Base-by-base conservation (phyloP, 2,797 vertebrate species). In the Yasuhikotakia modesta region DNA sequence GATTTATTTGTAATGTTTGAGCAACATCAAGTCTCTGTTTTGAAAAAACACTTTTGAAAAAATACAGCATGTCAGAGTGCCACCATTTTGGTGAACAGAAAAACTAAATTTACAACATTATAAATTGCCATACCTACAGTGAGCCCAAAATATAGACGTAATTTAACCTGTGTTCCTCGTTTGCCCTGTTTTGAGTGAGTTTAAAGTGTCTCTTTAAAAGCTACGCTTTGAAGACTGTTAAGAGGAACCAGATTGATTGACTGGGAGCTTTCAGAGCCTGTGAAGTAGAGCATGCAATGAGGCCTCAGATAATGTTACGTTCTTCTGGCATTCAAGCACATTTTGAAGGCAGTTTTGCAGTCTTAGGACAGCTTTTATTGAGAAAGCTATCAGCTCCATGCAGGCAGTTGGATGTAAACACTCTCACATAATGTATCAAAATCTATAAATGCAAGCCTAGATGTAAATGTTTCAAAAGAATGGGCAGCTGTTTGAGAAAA, bases 281-380 rank as follows among this genome's bases (percentile, higher is more conserved):
- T 84, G 83, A 67, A 82, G 70, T 16, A 19, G 74, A 76, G 82
- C 64, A 3, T 78, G 79, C 69, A 79, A 65, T 57, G 81, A 82
- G 81, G 75, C 70, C 84, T 81, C 63, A 86, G 86, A 89, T 86
- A 86, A 80, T 85, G 24, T 16, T 30, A n/a, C 52, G 76, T 82
- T 66, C 79, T n/a, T 5, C 50, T 70, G 81, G 57, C 45, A 80
- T 78, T 83, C 70, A 85, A 82, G 86, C 80, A 77, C 35, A 64
- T 66, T 70, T 78, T 73, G 22, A 72, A 73, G 63, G 35, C 48
- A 73, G 70, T 52, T 72, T 65, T 72, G 55, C 69, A 53, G 21
- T 78, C 32, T 78, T 65, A 55, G 17, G 69, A 43, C 46, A 71
- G 30, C 60, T 68, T 24, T 43, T 32, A 53, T 39, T 55, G 67